phyloP scores from a whole-genome alignment of 2,797 vertebrate species.

The Enteromius afrohamiltoni region DNA sequence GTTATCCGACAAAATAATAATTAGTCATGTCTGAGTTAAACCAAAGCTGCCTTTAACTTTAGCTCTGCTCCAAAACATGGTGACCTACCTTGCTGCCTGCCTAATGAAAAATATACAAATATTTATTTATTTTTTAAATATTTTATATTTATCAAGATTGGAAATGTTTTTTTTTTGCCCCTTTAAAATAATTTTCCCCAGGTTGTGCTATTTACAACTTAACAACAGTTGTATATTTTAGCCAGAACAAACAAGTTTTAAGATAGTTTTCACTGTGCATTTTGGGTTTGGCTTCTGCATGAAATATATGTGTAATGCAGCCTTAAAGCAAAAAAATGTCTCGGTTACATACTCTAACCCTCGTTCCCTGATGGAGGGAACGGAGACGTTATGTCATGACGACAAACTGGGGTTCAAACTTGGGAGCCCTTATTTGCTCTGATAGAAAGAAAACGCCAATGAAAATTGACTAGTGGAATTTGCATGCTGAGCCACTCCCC shows the following conservation, averaged over 20 bases:
- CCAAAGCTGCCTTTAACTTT: neutral
- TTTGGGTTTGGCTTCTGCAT: neutral
- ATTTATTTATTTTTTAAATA: neutral
- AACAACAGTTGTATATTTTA: neutral
- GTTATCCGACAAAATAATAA: conserved; percentile 15
- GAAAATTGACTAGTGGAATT: too few species aligned
- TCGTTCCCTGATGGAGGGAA: too few species aligned
- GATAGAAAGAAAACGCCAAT: too few species aligned
- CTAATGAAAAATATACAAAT: neutral
- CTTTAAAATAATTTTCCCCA: neutral
- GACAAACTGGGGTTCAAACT: too few species aligned
- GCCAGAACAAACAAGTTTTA: neutral
- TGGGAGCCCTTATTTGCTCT: too few species aligned
- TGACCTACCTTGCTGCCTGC: neutral
- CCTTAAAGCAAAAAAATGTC: neutral
- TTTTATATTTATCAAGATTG: neutral
- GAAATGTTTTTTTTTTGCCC: neutral
- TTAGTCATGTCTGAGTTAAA: neutral
- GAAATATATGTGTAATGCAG: neutral
- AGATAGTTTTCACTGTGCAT: neutral
- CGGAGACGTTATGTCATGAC: too few species aligned
- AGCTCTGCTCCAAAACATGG: neutral
- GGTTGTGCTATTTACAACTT: neutral
- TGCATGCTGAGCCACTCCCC: too few species aligned
- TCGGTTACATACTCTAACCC: too few species aligned